phyloP scores from a whole-genome alignment of 2,113 vertebrate species.

The Uria lomvia region DNA sequence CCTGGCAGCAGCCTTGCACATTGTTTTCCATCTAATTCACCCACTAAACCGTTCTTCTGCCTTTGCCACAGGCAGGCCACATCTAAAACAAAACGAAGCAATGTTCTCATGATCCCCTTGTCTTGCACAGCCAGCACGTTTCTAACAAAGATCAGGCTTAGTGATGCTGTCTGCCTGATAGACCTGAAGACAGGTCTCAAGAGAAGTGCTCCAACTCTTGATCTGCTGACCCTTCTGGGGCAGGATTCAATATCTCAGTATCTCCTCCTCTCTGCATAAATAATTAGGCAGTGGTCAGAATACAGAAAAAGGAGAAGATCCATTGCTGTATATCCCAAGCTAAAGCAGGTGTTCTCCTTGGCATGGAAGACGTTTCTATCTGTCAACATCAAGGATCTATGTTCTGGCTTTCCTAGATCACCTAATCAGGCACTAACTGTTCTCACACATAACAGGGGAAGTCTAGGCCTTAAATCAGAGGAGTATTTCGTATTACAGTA shows the following conservation, averaged over 20 bases:
- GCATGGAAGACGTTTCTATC: background rate
- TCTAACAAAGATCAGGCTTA: background rate
- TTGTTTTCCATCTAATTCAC: background rate
- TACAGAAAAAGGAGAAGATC: background rate
- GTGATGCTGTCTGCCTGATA: background rate
- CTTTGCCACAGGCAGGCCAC: background rate
- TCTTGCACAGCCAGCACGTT: background rate
- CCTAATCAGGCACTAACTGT: background rate
- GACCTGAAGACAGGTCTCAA: background rate
- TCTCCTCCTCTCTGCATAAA: background rate
- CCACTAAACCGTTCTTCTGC: background rate
- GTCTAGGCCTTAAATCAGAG: background rate
- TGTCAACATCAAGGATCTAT: background rate
- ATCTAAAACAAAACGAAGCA: background rate
- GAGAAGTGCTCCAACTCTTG: background rate
- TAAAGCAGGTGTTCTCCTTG: background rate
- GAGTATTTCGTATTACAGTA: background rate
- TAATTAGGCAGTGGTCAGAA: background rate
- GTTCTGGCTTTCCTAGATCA: background rate
- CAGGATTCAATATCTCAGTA: background rate
- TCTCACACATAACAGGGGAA: background rate
- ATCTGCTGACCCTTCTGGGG: background rate
- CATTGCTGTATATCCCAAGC: background rate
- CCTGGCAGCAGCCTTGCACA: background rate
- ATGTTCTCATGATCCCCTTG: fast-evolving